These are phyloP conservation scores for Diorhabda elongata DNA, from an alignment of 1,140 invertebrate genomes.

Conservation along the genomic window DNA sequence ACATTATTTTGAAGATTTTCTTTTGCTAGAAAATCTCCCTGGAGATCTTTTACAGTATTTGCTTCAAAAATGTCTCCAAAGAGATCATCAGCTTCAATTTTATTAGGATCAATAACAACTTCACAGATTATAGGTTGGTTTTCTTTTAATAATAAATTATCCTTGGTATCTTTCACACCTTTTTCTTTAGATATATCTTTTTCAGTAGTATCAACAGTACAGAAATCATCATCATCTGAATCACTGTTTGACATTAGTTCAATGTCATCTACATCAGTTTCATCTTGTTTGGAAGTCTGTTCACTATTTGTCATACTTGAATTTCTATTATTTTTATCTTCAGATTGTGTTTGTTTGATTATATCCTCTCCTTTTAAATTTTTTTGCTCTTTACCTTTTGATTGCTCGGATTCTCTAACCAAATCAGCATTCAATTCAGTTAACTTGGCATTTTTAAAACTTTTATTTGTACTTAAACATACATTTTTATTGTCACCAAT, in stretches of 20 bases:
- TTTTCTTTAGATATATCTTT: slow-evolving; percentile 35
- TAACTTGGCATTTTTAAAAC: not conserved
- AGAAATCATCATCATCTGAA: slow-evolving; percentile 7
- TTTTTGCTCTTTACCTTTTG: not conserved
- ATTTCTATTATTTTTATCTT: not conserved
- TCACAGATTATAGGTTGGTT: slow-evolving; percentile 28
- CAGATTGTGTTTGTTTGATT: not conserved
- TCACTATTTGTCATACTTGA: too few relatives aligned
- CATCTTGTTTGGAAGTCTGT: not conserved
- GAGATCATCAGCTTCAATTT: slow-evolving; percentile 58
- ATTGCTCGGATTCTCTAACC: not conserved
- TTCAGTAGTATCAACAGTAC: too few relatives aligned
- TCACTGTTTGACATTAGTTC: slow-evolving; percentile 33
- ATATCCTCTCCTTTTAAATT: not conserved
- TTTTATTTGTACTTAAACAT: not conserved
- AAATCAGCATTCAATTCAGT: not conserved
- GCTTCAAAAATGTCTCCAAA: slow-evolving; percentile 62
- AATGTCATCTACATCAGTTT: slow-evolving; percentile 18
- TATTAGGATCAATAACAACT: slow-evolving; percentile 44
- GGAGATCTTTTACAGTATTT: slow-evolving; percentile 8
- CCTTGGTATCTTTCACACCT: slow-evolving; percentile 19
- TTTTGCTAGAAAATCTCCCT: not conserved
- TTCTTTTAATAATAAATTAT: too few relatives aligned
- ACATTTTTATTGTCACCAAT: not conserved
- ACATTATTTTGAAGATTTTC: too few relatives aligned